Percentiles rank a stretch among this genome's conserved stretches.
These are phyloP conservation scores for Drosophila tropicalis DNA, from an alignment of 1,140 invertebrate genomes.

Conservation along the genomic window DNA sequence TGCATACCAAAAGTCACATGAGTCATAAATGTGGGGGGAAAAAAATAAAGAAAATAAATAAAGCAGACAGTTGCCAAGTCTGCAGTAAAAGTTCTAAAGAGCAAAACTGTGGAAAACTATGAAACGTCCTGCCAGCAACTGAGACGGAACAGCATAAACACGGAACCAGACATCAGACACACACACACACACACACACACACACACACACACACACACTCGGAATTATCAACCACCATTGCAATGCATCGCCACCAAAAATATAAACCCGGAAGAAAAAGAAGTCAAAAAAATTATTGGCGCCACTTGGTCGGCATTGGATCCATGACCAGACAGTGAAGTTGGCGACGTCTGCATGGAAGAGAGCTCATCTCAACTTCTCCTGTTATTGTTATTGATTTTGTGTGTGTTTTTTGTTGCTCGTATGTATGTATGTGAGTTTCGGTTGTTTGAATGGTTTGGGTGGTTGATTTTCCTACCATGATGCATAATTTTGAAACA, in stretches of 20 bases:
- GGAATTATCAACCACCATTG: neutral
- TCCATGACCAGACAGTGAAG: conserved; percentile 31
- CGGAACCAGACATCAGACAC: neutral
- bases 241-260: conserved; percentile 29
- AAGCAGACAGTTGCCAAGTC: conserved; percentile 24
- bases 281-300: conserved; percentile 41
- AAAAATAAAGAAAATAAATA: neutral
- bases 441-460: neutral
- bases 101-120: conserved; percentile 32
- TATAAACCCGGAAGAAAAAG: conserved; percentile 23
- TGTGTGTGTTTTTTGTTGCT: neutral
- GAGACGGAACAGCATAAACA: conserved; percentile 29
- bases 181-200: no score
- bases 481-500: conserved; percentile 54
- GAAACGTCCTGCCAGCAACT: conserved; percentile 18
- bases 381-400: conserved; percentile 57
- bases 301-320: conserved; percentile 35
- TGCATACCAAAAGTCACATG: conserved; percentile 7
- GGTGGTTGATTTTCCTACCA: conserved; percentile 23
- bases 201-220: no score
- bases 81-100: conserved; percentile 26
- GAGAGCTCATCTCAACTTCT: conserved; percentile 27
- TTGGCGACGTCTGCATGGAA: conserved; percentile 31
- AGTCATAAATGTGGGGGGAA: conserved; percentile 10
- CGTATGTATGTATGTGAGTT: neutral